Base-by-base conservation (phyloP, 2,113 vertebrate species). In the Romanogobio albipinnatus region DNA sequence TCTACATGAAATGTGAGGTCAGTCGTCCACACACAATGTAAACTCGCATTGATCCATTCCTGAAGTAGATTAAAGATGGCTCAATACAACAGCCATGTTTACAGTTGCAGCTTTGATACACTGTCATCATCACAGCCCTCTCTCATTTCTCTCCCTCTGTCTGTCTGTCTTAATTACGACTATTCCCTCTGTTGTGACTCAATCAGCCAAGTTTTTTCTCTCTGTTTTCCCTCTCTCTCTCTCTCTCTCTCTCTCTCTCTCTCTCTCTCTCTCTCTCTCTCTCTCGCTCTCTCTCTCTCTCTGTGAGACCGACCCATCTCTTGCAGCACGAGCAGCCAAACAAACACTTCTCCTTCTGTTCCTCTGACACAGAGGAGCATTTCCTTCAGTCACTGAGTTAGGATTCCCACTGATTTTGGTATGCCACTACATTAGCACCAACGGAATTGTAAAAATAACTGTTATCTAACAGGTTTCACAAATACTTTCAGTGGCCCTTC, bases 141-240 rank as follows among this genome's bases (percentile, higher is more conserved):
- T 51, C 62, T 81, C 79, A 36, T 53, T 68, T 51, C 10, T 73
- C 75, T 84, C 74, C 24, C 49, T 79, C 62, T 59, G 66, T 85
- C 49, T 80, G 22, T 73, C 76, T 81, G 81, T 80, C 82, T 88
- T 86, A 88, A 88, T 88, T 88, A 88, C 26, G 49, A 66, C 76
- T 81, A 53, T 76, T 88, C 70, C 81, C 87, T 86, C 76, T 84
- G 81, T 86, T 79, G 76, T 76, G 71, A 66, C 43, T 84, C 80
- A 83, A 75, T 86, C 76, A 84, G 84, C 84, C 84, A 86, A 85
- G 53, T 80, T 82, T 79, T 68, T 74, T 45, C 64, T 71, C 43
- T 71, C 75, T 79, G 43, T 83, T 79, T 74, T 83, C 62, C 43
- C 83, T 82, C 74, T 9, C 64, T 87, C 80, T 79, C 64, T 79